Conservation (phyloP, 2,113 vertebrate species). For the Zosterops hypoxanthus region DNA sequence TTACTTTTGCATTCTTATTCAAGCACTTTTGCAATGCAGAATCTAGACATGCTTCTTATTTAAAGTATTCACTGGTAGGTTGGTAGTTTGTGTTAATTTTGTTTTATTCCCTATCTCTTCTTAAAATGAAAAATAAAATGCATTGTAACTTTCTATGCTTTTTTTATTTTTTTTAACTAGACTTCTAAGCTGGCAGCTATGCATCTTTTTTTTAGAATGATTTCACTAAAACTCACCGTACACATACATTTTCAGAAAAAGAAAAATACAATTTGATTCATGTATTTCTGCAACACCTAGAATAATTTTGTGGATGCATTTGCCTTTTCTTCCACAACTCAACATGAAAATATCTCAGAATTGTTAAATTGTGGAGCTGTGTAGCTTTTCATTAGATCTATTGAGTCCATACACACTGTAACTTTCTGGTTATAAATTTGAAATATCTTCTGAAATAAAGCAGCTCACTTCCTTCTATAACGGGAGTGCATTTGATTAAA, state of each 20-base stretch:
- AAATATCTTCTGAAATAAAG: conserved; percentile 49
- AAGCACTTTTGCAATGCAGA: conserved; percentile 16
- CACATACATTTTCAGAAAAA: not conserved
- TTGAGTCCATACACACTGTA: not conserved
- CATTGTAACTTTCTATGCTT: not conserved
- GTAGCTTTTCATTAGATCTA: conserved; percentile 30
- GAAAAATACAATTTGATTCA: not conserved
- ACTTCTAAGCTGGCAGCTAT: not conserved
- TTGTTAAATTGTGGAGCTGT: not conserved
- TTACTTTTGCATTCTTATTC: conserved; percentile 9
- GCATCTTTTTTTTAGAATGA: not conserved
- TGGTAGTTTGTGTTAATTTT: not conserved
- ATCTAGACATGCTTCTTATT: not conserved
- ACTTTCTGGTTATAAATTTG: conserved; percentile 17
- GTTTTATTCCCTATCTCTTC: conserved; percentile 37
- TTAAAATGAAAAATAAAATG: conserved; percentile 27
- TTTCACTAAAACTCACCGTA: conserved; percentile 45
- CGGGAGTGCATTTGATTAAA: not conserved
- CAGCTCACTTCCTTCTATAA: not conserved
- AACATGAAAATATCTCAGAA: not conserved
- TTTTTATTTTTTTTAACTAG: not conserved
- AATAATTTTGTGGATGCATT: conserved; percentile 11
- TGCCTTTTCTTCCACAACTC: not conserved
- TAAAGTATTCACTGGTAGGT: not conserved
- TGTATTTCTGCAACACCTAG: not conserved